Percentiles rank a stretch among this genome's conserved stretches.
Conservation (phyloP, 2,113 vertebrate genomes). For the Piaya cayana region DNA sequence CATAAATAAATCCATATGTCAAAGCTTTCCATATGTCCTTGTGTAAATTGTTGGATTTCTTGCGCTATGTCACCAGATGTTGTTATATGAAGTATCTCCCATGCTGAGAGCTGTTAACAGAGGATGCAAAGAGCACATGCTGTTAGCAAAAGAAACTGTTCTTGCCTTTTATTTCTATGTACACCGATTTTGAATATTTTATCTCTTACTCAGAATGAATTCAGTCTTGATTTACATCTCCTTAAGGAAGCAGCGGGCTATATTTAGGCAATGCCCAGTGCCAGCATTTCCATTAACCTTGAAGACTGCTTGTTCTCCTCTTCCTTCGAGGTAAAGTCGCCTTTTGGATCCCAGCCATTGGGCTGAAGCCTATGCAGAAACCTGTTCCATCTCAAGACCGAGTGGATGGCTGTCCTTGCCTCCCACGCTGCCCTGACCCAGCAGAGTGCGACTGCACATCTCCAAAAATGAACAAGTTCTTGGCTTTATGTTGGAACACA, state of each 20-base stretch:
- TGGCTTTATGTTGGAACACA: not conserved
- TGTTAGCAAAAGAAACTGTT: not conserved
- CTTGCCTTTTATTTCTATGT: not conserved
- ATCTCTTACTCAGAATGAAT: not conserved
- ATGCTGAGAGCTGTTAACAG: not conserved
- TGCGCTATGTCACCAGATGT: conserved; percentile 36
- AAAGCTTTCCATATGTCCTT: conserved; percentile 7
- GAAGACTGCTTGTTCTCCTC: not conserved
- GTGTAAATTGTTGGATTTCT: conserved; percentile 29
- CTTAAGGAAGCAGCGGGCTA: not conserved
- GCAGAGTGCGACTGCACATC: too few species aligned
- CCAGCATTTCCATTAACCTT: not conserved
- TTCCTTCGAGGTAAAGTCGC: not conserved
- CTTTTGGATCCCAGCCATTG: not conserved
- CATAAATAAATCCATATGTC: conserved; percentile 18
- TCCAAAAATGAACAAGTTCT: not conserved
- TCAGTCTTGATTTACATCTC: not conserved
- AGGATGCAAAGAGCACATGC: not conserved
- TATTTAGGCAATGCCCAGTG: not conserved
- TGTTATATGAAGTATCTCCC: conserved; percentile 16
- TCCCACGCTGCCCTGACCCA: not conserved
- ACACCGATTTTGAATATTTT: not conserved
- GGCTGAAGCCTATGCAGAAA: not conserved
- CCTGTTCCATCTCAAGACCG: not conserved
- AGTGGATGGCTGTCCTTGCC: not conserved